phyloP scores from a whole-genome alignment of 1,140 invertebrate species.

The Bicyclus anynana region DNA sequence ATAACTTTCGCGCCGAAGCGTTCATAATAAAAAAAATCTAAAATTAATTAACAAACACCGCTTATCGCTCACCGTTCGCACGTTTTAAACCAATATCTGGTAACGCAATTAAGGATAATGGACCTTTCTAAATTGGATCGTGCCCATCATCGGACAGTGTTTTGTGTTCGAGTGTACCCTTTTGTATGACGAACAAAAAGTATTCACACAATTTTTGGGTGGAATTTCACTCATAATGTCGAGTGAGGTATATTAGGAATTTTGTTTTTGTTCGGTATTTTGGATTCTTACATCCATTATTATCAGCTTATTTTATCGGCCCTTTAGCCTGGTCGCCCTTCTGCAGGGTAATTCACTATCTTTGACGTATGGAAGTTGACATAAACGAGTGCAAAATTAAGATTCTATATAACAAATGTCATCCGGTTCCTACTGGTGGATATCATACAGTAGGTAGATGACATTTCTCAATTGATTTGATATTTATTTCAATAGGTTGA shows the following conservation, averaged over 20 bases:
- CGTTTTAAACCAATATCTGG: slow-evolving; percentile 2
- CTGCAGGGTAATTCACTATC: no score
- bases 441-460: no score
- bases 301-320: no score
- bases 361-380: no score
- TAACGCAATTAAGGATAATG: slow-evolving; percentile 1
- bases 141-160: neutral
- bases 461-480: no score
- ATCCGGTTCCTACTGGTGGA: no score
- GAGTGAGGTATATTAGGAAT: neutral
- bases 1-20: neutral
- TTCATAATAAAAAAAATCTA: neutral
- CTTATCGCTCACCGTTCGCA: neutral
- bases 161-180: neutral
- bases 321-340: no score
- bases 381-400: no score
- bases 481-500: no score
- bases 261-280: no score
- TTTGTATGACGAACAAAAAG: neutral
- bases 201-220: neutral
- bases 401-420: no score
- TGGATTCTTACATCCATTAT: no score
- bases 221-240: neutral
- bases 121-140: slow-evolving; percentile 1
- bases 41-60: neutral